Percentiles rank a stretch among this genome's conserved stretches.
phyloP scores from a whole-genome alignment of 2,113 vertebrate genomes.

The Rhodinocichla rosea region DNA sequence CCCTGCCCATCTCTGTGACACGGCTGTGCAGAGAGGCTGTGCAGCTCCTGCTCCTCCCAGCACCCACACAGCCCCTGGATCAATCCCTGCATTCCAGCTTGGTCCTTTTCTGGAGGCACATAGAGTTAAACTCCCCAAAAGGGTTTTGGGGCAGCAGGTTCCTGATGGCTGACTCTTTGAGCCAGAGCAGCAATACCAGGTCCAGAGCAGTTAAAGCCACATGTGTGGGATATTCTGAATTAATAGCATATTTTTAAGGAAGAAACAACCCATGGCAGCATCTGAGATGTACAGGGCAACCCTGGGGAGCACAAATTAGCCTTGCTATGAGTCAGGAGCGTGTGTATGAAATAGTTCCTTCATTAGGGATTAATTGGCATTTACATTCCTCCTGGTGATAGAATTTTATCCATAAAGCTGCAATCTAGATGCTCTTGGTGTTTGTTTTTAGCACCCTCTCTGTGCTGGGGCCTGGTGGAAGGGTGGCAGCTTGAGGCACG shows the following conservation, averaged over 20 bases:
- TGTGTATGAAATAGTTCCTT: neutral
- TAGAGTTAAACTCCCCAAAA: neutral
- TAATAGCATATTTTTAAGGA: neutral
- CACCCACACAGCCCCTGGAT: neutral
- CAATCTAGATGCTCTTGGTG: neutral
- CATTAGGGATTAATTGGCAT: neutral
- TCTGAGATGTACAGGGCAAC: neutral
- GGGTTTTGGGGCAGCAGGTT: neutral
- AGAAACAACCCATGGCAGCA: neutral
- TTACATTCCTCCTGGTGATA: neutral
- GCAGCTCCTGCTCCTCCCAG: neutral
- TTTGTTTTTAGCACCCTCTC: neutral
- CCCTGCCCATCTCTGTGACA: neutral
- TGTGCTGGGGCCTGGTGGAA: neutral
- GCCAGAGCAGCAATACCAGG: neutral
- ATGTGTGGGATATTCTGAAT: neutral
- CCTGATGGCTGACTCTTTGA: neutral
- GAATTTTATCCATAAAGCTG: neutral
- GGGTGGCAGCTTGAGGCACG: neutral
- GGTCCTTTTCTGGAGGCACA: neutral
- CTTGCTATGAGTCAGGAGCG: neutral
- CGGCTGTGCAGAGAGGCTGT: neutral
- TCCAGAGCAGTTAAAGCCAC: neutral
- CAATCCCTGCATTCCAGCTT: rapidly evolving
- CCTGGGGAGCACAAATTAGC: neutral